These are phyloP conservation scores for Smittia sp. DNA, from an alignment of 2,888 invertebrate genomes.

Conservation along the genomic window DNA sequence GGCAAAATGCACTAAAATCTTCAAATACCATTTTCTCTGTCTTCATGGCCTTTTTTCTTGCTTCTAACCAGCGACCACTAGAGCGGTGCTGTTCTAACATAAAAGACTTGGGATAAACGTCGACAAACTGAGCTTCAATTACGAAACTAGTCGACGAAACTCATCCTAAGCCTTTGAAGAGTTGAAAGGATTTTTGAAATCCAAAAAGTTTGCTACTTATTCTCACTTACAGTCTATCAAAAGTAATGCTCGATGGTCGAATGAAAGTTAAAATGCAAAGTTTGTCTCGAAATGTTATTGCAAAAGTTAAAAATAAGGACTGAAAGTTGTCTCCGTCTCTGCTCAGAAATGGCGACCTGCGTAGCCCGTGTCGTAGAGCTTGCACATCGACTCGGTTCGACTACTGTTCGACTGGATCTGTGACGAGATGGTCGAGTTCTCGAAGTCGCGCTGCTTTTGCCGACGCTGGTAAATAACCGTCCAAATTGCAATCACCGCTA, in stretches of 20 bases:
- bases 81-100: too few relatives aligned
- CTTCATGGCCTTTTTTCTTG: constrained; percentile 31
- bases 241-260: constrained; percentile 8
- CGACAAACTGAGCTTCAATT: too few relatives aligned
- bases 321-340: not conserved
- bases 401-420: constrained; percentile 63
- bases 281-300: constrained; percentile 4
- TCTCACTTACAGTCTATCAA: constrained; percentile 31
- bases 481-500: constrained; percentile 84
- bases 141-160: not conserved
- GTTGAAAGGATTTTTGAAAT: constrained; percentile 33
- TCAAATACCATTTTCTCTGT: constrained; percentile 29
- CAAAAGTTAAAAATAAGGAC: constrained; percentile 5
- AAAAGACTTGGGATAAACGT: too few relatives aligned
- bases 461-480: constrained; percentile 83
- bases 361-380: constrained; percentile 84
- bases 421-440: constrained; percentile 47
- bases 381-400: constrained; percentile 75
- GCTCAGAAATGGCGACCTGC: constrained; percentile 58
- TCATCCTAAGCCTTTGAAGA: not conserved
- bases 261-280: not conserved
- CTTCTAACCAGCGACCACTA: too few relatives aligned
- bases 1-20: constrained; percentile 17
- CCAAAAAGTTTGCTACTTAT: not conserved
- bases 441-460: constrained; percentile 54